Conservation (phyloP, 1,140 invertebrate species). For the Drosophila bocqueti region DNA sequence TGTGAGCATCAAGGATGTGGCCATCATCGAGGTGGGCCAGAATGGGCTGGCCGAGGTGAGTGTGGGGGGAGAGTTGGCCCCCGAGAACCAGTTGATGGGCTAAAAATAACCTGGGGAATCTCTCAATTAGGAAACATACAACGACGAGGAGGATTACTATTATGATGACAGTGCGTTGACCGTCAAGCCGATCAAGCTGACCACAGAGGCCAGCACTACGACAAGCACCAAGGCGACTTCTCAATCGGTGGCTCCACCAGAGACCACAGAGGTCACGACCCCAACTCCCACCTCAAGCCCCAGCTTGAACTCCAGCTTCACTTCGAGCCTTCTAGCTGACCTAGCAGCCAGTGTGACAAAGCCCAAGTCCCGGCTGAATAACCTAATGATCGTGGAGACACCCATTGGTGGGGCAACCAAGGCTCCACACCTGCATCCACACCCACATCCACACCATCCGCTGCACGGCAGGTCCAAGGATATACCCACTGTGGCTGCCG, state of each 20-base stretch:
- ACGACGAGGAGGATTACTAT: conserved; percentile 79
- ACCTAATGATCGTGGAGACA: conserved; percentile 67
- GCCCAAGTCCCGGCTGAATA: conserved; percentile 50
- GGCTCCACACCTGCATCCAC: conserved; percentile 1
- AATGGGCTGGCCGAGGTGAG: conserved; percentile 87
- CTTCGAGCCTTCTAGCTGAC: conserved; percentile 60
- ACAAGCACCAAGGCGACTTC: conserved; percentile 14
- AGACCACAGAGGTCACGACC: conserved; percentile 1
- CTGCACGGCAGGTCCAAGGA: conserved; percentile 59
- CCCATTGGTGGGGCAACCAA: conserved; percentile 44
- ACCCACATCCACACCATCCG: not conserved
- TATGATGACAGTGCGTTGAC: conserved; percentile 82
- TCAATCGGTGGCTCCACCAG: conserved; percentile 2
- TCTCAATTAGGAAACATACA: conserved; percentile 71
- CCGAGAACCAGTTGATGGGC: conserved; percentile 54
- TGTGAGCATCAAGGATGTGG: conserved; percentile 91
- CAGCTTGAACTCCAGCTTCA: conserved; percentile 24
- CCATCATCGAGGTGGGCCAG: conserved; percentile 89
- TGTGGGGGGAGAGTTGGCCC: conserved; percentile 37
- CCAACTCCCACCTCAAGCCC: not conserved
- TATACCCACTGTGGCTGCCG: conserved; percentile 35
- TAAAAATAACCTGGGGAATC: conserved; percentile 65
- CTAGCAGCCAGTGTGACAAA: conserved; percentile 43
- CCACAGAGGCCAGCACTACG: conserved; percentile 39
- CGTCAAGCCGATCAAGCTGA: conserved; percentile 75